These are phyloP conservation scores for Crepidodera aurea DNA, from an alignment of 2,888 invertebrate genomes.

Conservation along the genomic window DNA sequence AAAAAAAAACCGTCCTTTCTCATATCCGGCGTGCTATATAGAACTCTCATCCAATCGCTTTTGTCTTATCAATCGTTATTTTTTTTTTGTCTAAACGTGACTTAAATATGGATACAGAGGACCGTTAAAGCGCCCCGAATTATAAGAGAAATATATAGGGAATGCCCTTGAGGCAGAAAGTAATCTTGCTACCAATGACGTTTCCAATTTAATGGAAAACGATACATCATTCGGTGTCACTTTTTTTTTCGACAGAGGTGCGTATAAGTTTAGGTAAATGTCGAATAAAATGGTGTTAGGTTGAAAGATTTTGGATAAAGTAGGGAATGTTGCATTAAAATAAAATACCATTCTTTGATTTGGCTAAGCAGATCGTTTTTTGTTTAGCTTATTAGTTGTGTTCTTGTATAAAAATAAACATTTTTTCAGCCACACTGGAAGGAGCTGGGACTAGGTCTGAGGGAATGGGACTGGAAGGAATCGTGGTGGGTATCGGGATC, in stretches of 20 bases:
- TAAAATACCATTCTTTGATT: too few species aligned
- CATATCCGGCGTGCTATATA: neutral
- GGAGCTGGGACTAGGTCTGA: too few species aligned
- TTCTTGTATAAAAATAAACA: too few species aligned
- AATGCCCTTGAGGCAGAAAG: conserved; percentile 37
- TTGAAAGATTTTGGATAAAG: neutral
- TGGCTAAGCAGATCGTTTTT: too few species aligned
- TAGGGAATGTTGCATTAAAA: neutral
- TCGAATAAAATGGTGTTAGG: neutral
- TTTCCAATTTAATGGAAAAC: conserved; percentile 46
- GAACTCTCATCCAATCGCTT: conserved; percentile 38
- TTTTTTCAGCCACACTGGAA: too few species aligned
- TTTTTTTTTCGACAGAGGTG: conserved; percentile 14
- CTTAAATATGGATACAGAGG: conserved; percentile 47
- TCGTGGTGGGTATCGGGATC: too few species aligned
- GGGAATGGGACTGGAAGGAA: too few species aligned
- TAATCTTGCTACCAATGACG: conserved; percentile 45
- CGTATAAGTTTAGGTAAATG: conserved; percentile 27
- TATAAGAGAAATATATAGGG: conserved; percentile 33
- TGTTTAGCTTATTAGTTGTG: too few species aligned
- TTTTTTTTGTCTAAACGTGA: conserved; percentile 50
- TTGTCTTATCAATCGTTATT: conserved; percentile 56
- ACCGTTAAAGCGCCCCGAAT: conserved; percentile 31
- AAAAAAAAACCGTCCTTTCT: neutral
- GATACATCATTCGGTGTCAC: conserved; percentile 45